Evolutionary conservation across 2,888 invertebrate species (phyloP), one percentile per base, ranked within the genome.

Genomic region (Didymodactylos carnosus): DNA sequence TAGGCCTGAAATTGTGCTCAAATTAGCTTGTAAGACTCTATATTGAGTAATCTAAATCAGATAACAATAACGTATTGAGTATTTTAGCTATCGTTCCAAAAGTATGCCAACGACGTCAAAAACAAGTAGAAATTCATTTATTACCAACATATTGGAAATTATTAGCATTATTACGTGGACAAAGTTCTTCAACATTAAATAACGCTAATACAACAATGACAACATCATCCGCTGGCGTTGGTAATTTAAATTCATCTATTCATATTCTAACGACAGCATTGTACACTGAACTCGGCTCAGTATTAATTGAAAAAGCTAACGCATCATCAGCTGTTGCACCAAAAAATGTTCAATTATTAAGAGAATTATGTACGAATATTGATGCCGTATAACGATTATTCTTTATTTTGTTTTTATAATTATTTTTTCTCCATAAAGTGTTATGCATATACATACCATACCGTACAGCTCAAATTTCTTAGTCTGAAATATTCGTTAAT

Each of bases 71-170:
- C 29, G 41, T 27, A 35, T 19, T 53, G 29, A n/a, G n/a, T n/a
- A n/a, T n/a, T 41, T 23, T 41, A 74, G 74, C 53, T 39, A 29
- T 74, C 29, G 69, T 74, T 35, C n/a, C 53, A 19, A 43, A 39
- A 25, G 74, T 74, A 10, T 71, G 43, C 53, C 39, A 40, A 39
- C 71, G 74, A 27, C 71, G 71, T 35, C 62, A 71, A 2, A 74
- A 74, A 53, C 74, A 74, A 71, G 71, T 74, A 23, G 74, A 74
- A 41, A 43, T 74, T 53, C 74, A 74, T 35, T 39, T 71, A 39
- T 39, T 74, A 39, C 74, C 71, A 46, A 69, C 71, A 27, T 35
- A 53, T 39, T 74, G 74, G 74, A 51, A 74, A 40, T 39, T 74
- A 23, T 72, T 74, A 62, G 53, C 71, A 35, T 46, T 53, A 27